Evolutionary conservation across 2,888 invertebrate genomes (phyloP).

Genomic region (Thymelicus sylvestris): DNA sequence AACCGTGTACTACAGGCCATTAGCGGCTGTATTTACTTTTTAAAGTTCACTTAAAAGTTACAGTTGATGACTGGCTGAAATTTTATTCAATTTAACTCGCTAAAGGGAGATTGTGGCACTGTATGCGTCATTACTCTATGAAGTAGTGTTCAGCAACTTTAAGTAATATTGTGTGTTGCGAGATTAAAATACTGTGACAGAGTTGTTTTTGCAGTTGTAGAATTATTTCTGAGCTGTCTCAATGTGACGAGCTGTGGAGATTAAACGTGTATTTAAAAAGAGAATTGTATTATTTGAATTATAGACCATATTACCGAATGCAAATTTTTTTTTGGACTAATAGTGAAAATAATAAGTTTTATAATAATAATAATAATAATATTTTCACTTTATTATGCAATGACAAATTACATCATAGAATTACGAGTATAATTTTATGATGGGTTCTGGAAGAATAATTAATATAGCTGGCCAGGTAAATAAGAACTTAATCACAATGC

Average conservation of each 20-base stretch:
- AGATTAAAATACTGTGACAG: background rate
- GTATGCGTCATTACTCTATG: background rate
- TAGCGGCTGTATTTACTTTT: constrained; percentile 37
- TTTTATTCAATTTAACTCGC: constrained; percentile 25
- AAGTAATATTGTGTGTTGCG: background rate
- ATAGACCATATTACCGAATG: background rate
- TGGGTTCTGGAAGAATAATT: too few relatives aligned
- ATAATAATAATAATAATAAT: too few relatives aligned
- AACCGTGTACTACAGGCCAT: constrained; percentile 51
- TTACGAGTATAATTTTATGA: too few relatives aligned
- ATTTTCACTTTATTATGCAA: too few relatives aligned
- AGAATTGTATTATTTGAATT: background rate
- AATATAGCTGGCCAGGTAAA: too few relatives aligned
- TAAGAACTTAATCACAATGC: too few relatives aligned
- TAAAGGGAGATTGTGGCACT: background rate
- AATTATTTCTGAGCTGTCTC: too few relatives aligned
- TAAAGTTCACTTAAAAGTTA: constrained; percentile 31
- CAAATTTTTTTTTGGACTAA: too few relatives aligned
- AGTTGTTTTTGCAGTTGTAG: background rate
- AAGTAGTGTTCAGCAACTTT: background rate
- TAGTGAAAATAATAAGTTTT: too few relatives aligned
- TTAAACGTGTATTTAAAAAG: too few relatives aligned
- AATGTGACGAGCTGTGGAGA: too few relatives aligned
- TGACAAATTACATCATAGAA: too few relatives aligned
- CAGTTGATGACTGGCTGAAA: constrained; percentile 20